Evolutionary conservation across 2,113 vertebrate genomes (phyloP).

Genomic region (Peromyscus leucopus): DNA sequence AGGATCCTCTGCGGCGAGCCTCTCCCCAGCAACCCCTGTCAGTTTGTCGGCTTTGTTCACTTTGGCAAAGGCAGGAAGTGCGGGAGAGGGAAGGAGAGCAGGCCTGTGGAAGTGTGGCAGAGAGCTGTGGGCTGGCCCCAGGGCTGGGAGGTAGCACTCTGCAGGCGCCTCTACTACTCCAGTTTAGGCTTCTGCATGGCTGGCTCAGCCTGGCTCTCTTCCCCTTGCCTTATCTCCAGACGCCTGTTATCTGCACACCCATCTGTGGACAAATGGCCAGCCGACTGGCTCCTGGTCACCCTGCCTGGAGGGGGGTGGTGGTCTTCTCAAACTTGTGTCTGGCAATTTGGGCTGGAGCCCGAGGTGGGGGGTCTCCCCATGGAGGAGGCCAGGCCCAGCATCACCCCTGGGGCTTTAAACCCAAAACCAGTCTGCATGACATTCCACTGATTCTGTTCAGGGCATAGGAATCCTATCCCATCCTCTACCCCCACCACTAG

Average conservation of each 20-base stretch:
- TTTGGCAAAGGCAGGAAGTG: not conserved
- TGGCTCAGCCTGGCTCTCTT: slow-evolving; percentile 31
- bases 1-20: not conserved
- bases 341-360: slow-evolving; percentile 82
- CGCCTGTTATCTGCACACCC: slow-evolving; percentile 78
- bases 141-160: not conserved
- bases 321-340: slow-evolving; percentile 73
- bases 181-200: not conserved
- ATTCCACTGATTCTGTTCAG: slow-evolving; percentile 15
- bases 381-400: slow-evolving; percentile 9
- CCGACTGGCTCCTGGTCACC: slow-evolving; percentile 82
- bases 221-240: slow-evolving; percentile 82
- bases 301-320: slow-evolving; percentile 48
- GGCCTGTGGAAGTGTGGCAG: not conserved
- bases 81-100: not conserved
- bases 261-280: slow-evolving; percentile 84
- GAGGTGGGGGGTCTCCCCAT: slow-evolving; percentile 78
- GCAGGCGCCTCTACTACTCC: not conserved
- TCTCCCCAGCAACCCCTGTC: not conserved
- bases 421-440: not conserved
- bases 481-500: not conserved
- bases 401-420: slow-evolving; percentile 54
- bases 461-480: not conserved
- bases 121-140: not conserved
- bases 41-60: not conserved